Evolutionary conservation across 2,888 invertebrate species (phyloP).

Genomic region (Chelonus formosanus): DNA sequence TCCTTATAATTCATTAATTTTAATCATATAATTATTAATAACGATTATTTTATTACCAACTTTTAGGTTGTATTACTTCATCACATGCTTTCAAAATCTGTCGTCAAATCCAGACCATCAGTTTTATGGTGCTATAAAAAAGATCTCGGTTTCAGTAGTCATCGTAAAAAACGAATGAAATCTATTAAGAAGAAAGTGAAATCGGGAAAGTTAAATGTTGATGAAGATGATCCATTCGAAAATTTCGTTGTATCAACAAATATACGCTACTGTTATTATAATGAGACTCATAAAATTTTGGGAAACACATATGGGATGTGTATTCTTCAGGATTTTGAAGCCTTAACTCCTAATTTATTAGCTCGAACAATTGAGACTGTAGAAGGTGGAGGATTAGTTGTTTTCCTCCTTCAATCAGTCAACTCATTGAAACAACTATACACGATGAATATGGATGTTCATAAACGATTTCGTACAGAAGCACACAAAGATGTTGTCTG

Average conservation of each 20-base stretch:
- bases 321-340: slow-evolving; percentile 97
- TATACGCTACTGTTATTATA: slow-evolving; percentile 96
- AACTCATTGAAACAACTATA: slow-evolving; percentile 92
- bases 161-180: slow-evolving; percentile 92
- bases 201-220: slow-evolving; percentile 85
- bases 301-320: slow-evolving; percentile 98
- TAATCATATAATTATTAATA: too few relatives aligned
- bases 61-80: slow-evolving; percentile 91
- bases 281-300: slow-evolving; percentile 96
- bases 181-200: slow-evolving; percentile 83
- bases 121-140: slow-evolving; percentile 99
- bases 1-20: not conserved
- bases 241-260: slow-evolving; percentile 94
- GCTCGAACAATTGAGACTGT: slow-evolving; percentile 98
- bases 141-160: slow-evolving; percentile 71
- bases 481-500: slow-evolving; percentile 89
- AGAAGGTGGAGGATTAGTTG: slow-evolving; percentile 94
- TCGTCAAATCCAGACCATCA: slow-evolving; percentile 89
- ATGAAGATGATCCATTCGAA: slow-evolving; percentile 97
- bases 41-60: too few relatives aligned
- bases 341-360: slow-evolving; percentile 94
- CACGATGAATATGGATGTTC: slow-evolving; percentile 98
- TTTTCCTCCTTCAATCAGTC: slow-evolving; percentile 86
- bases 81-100: slow-evolving; percentile 96
- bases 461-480: slow-evolving; percentile 93